Evolutionary conservation across 2,888 invertebrate species (phyloP).

Genomic region (Fabriciana adippe): DNA sequence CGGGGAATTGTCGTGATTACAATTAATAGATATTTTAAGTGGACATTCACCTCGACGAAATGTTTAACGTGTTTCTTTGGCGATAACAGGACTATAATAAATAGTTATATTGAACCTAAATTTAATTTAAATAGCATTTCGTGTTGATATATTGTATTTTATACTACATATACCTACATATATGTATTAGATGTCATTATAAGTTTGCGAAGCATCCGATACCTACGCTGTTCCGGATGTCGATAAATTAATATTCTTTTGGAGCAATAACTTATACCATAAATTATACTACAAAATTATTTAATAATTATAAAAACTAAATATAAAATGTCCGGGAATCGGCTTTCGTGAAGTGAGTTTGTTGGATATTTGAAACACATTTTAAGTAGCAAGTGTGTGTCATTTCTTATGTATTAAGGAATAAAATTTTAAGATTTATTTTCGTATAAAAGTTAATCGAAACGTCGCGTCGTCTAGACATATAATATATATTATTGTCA

Average conservation of each 20-base stretch:
- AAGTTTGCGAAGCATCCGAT: neutral
- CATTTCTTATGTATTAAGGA: constrained; percentile 25
- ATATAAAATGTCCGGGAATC: neutral
- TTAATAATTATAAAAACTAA: neutral
- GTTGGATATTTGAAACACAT: neutral
- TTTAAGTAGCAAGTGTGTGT: neutral
- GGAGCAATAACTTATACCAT: constrained; percentile 4
- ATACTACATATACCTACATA: too few relatives aligned
- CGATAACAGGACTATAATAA: constrained; percentile 54
- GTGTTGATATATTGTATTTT: constrained; percentile 45
- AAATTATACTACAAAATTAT: constrained; percentile 13
- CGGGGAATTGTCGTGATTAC: constrained; percentile 14
- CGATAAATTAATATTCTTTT: constrained; percentile 12
- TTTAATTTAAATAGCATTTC: constrained; percentile 49
- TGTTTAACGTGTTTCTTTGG: constrained; percentile 38
- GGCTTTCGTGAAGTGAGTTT: neutral
- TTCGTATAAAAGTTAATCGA: constrained; percentile 32
- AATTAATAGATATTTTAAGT: constrained; percentile 31
- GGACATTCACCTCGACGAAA: constrained; percentile 44
- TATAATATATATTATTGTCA: too few relatives aligned
- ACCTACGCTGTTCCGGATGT: constrained; percentile 12
- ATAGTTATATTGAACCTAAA: constrained; percentile 67
- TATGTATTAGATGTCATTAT: constrained; percentile 1
- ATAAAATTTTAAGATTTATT: constrained; percentile 32
- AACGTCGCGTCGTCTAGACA: neutral